Conservation (phyloP, 2,113 vertebrate genomes). For the Meles meles region DNA sequence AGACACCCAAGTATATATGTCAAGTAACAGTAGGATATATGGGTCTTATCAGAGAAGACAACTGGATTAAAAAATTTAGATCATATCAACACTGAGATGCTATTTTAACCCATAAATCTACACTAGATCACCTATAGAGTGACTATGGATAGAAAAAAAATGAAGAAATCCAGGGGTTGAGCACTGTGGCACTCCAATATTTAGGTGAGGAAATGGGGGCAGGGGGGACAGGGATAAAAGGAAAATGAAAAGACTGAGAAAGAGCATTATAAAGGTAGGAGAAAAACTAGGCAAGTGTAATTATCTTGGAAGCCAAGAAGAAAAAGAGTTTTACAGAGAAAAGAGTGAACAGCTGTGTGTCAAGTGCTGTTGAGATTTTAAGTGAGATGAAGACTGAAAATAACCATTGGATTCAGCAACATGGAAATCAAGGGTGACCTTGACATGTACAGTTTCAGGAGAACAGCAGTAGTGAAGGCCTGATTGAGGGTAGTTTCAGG, state of each 20-base stretch:
- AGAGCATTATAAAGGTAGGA: not conserved
- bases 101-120: not conserved
- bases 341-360: not conserved
- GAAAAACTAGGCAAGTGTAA: not conserved
- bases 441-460: not conserved
- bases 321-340: not conserved
- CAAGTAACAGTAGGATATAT: not conserved
- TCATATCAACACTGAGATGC: not conserved
- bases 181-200: not conserved
- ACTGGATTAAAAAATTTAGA: not conserved
- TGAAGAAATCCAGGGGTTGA: not conserved
- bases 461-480: not conserved
- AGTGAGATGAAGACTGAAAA: not conserved
- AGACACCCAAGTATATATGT: not conserved
- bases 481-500: not conserved
- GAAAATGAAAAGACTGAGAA: not conserved
- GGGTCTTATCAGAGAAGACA: not conserved
- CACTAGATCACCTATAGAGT: not conserved
- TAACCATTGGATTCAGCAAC: not conserved
- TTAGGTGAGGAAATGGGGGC: not conserved
- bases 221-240: not conserved
- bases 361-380: constrained; percentile 24
- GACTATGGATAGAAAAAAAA: not conserved
- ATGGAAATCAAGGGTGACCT: not conserved
- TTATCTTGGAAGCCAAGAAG: not conserved